phyloP scores from a whole-genome alignment of 2,113 vertebrate species.

The Suricata suricatta region DNA sequence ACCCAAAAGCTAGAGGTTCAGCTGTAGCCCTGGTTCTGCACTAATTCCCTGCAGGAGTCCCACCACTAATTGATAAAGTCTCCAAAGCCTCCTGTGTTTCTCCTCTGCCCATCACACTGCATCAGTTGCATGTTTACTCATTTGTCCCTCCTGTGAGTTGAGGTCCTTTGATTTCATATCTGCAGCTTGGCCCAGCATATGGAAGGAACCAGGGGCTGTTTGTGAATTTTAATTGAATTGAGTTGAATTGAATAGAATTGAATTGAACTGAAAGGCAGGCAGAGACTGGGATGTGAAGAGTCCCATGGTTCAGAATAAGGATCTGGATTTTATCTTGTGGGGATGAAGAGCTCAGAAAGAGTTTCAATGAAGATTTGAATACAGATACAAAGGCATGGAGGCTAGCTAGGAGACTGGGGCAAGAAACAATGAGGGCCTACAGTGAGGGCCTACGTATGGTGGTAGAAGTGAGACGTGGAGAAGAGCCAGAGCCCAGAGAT shows the following conservation, averaged over 20 bases:
- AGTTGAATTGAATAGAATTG: neutral
- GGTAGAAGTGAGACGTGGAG: neutral
- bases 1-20: neutral
- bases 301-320: neutral
- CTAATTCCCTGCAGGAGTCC: neutral
- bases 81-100: neutral
- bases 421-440: neutral
- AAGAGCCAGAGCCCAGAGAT: neutral
- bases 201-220: neutral
- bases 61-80: neutral
- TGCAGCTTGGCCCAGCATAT: neutral
- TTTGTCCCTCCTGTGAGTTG: neutral
- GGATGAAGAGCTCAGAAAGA: neutral
- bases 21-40: neutral
- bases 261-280: neutral
- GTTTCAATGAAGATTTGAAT: neutral
- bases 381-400: neutral
- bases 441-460: neutral
- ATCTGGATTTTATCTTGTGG: neutral
- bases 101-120: rapidly evolving
- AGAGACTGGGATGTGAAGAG: neutral
- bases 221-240: neutral
- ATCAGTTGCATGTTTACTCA: neutral
- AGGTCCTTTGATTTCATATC: neutral
- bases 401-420: neutral